Percentiles rank a stretch among this genome's conserved stretches.
phyloP scores from a whole-genome alignment of 2,797 vertebrate genomes.

The Megaceryle alcyon region DNA sequence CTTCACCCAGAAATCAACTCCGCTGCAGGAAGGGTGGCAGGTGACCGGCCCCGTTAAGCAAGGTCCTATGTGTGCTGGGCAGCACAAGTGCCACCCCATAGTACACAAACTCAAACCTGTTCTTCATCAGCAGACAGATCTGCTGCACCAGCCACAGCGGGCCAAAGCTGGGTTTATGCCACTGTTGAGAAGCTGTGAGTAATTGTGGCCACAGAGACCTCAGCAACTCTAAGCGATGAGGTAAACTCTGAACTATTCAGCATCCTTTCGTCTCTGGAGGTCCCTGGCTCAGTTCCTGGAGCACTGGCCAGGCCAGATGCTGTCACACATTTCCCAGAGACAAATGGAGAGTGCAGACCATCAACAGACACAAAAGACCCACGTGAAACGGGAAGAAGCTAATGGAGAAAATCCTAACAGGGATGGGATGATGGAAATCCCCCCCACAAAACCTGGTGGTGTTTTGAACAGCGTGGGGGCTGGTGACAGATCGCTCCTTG shows the following conservation, averaged over 20 bases:
- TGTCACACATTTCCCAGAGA: neutral
- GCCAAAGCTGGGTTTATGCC: neutral
- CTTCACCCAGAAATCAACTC: neutral
- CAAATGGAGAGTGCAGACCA: neutral
- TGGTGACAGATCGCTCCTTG: neutral
- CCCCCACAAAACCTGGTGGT: neutral
- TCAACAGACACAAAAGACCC: neutral
- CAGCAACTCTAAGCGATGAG: neutral
- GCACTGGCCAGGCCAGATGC: neutral
- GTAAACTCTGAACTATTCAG: neutral
- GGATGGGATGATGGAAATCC: neutral
- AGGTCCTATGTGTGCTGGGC: fast-evolving
- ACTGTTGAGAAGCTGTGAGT: neutral
- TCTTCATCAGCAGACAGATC: neutral
- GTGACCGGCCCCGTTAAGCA: neutral
- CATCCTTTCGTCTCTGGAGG: neutral
- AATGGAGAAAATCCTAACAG: neutral
- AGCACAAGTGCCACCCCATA: neutral
- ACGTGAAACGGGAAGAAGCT: neutral
- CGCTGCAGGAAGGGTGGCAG: neutral
- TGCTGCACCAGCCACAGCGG: neutral
- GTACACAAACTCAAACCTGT: neutral
- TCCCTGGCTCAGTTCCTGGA: slow-evolving; percentile 8
- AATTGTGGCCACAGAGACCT: neutral
- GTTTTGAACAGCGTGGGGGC: neutral